Base-by-base conservation (phyloP, 2,888 invertebrate genomes). In the Drosophila pegasa region DNA sequence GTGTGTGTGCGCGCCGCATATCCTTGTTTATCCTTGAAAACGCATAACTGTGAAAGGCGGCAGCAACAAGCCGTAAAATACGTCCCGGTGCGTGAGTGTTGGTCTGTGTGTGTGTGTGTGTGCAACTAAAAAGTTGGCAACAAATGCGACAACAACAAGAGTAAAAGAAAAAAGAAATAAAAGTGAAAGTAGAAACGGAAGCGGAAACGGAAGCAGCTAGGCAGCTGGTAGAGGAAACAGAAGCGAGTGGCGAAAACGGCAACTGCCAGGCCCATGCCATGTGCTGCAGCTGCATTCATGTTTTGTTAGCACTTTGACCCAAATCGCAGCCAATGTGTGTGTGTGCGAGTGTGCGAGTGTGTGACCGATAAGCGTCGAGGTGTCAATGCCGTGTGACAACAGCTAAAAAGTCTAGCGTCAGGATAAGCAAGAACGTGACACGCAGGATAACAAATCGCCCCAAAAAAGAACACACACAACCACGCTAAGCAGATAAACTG, bases 281-380 rank as follows among this genome's bases (percentile, higher is more conserved):
- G 81, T 80, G 81, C 75, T 56, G 71, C 59, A 67, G 31, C 61
- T 78, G 76, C 82, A 81, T 81, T 87, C 77, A 72, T 81, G 70
- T 69, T 79, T 74, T 72, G 87, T 69, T 77, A 76, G 61, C 82
- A 87, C 82, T 79, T 69, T 83, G 83, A 87, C 83, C 88, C 83
- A 83, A 82, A 83, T 83, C 80, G 77, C 60, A 77, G 40, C 37
- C 43, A 38, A 43, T 25, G 18, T 33, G n/a, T 27, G 37, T 40
- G 40, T 22, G 22, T n/a, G 18, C 8, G 47, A 41, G 48, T 58
- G 52, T 43, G 51, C 45, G 31, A 37, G 60, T 45, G 52, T 59
- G 43, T 76, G 73, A 66, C 68, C 73, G 79, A 81, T 76, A 84
- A 78, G 76, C 76, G 70, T 65, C 1, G 1, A 75, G 73, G 65